A percentile compares a stretch with the other conserved stretches of the same genome.
Conservation (phyloP, 2,888 invertebrate species). For the Clivina fossor region DNA sequence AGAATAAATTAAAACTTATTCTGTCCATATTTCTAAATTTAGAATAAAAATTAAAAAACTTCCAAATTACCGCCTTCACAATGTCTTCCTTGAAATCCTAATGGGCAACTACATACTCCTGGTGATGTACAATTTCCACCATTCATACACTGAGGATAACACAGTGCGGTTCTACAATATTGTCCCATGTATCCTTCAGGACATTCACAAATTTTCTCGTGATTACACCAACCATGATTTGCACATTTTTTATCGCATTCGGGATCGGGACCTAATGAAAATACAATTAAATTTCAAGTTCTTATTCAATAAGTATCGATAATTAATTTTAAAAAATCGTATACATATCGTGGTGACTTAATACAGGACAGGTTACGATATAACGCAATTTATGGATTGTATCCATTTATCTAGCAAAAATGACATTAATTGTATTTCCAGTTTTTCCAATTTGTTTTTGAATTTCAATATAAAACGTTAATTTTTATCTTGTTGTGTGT, state of each 20-base stretch:
- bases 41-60: background rate
- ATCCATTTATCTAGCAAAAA: no score
- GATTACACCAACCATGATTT: slow-evolving; percentile 82
- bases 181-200: slow-evolving; percentile 90
- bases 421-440: no score
- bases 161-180: slow-evolving; percentile 84
- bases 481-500: no score
- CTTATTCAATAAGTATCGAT: slow-evolving; percentile 30
- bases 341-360: slow-evolving; percentile 22
- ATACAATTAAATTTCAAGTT: slow-evolving; percentile 31
- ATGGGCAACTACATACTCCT: slow-evolving; percentile 82
- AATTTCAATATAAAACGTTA: no score
- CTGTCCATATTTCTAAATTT: background rate
- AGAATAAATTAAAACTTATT: background rate
- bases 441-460: no score
- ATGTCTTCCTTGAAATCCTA: slow-evolving; percentile 87
- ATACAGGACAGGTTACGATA: no score
- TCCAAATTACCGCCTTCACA: slow-evolving; percentile 80
- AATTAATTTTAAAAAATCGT: slow-evolving; percentile 9
- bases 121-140: slow-evolving; percentile 90
- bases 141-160: slow-evolving; percentile 91
- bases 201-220: slow-evolving; percentile 83
- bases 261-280: slow-evolving; percentile 74
- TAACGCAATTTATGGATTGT: no score
- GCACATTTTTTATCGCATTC: slow-evolving; percentile 87